Evolutionary conservation across 2,888 invertebrate species (phyloP).

Genomic region (Synanthedon andrenaeformis): DNA sequence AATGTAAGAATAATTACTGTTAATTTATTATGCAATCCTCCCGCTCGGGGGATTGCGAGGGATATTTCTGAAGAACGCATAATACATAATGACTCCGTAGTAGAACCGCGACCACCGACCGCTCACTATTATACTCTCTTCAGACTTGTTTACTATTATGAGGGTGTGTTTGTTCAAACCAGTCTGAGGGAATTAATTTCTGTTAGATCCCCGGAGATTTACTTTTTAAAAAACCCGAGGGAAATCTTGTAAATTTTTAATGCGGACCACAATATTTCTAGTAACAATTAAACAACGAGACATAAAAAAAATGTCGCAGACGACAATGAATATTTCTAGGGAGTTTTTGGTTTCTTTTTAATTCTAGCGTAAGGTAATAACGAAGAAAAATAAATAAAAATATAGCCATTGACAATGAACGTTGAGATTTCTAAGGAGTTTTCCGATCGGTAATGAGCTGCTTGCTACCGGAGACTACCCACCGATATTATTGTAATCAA

Average conservation of each 20-base stretch:
- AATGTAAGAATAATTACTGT: constrained; percentile 53
- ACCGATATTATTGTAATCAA: constrained; percentile 29
- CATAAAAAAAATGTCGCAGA: not conserved
- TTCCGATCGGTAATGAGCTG: constrained; percentile 18
- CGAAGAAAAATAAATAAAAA: constrained; percentile 12
- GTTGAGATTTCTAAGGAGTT: constrained; percentile 21
- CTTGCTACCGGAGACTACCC: constrained; percentile 8
- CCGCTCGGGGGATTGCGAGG: constrained; percentile 27
- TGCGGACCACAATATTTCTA: constrained; percentile 23
- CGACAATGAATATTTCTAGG: not conserved
- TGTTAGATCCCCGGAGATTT: constrained; percentile 15
- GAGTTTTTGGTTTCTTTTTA: constrained; percentile 27
- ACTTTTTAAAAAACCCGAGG: constrained; percentile 8
- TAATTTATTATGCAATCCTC: constrained; percentile 56
- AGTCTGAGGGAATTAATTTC: constrained; percentile 15
- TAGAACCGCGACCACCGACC: constrained; percentile 14
- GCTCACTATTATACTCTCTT: constrained; percentile 10
- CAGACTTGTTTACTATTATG: constrained; percentile 13
- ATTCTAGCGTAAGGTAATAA: constrained; percentile 40
- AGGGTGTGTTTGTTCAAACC: constrained; percentile 9
- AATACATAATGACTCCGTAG: constrained; percentile 20
- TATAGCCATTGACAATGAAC: constrained; percentile 26
- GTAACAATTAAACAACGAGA: constrained; percentile 23
- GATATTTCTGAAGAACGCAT: constrained; percentile 39
- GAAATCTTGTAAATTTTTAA: constrained; percentile 22